These are phyloP conservation scores for Plestiodon gilberti DNA, from an alignment of 2,113 vertebrate genomes.

Conservation along the genomic window DNA sequence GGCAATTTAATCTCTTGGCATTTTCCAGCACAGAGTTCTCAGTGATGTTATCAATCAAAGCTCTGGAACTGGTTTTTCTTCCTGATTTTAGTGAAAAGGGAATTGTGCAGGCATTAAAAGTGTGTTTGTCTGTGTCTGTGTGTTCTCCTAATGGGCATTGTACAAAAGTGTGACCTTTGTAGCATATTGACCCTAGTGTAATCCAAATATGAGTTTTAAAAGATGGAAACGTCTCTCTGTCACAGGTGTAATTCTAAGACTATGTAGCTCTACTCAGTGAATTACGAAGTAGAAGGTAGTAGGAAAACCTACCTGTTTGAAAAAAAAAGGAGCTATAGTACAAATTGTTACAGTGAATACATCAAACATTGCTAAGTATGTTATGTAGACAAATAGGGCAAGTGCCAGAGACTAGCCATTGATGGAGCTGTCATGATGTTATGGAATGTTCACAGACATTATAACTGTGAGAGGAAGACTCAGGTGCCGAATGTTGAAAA, in stretches of 20 bases:
- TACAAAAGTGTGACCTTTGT: too few relatives aligned
- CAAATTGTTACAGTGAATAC: not conserved
- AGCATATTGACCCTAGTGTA: not conserved
- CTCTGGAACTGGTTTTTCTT: slow-evolving; percentile 50
- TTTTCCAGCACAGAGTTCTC: slow-evolving; percentile 55
- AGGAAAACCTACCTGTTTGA: too few relatives aligned
- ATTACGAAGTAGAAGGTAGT: too few relatives aligned
- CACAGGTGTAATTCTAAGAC: slow-evolving; percentile 60
- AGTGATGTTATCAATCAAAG: slow-evolving; percentile 66
- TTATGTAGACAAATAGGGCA: too few relatives aligned
- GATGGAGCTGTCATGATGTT: too few relatives aligned
- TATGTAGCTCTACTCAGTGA: not conserved
- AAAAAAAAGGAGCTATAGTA: not conserved
- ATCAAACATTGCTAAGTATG: too few relatives aligned
- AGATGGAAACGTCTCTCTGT: slow-evolving; percentile 39
- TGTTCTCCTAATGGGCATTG: not conserved
- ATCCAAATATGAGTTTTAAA: not conserved
- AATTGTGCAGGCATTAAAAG: slow-evolving; percentile 45
- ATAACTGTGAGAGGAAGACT: too few relatives aligned
- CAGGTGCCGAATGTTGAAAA: too few relatives aligned
- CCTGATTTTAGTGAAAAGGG: slow-evolving; percentile 57
- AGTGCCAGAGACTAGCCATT: too few relatives aligned
- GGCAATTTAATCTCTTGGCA: slow-evolving; percentile 65
- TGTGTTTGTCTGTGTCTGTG: slow-evolving; percentile 46
- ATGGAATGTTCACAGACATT: too few relatives aligned